Conservation (phyloP, 2,888 invertebrate species). For the Byasa hedistus region DNA sequence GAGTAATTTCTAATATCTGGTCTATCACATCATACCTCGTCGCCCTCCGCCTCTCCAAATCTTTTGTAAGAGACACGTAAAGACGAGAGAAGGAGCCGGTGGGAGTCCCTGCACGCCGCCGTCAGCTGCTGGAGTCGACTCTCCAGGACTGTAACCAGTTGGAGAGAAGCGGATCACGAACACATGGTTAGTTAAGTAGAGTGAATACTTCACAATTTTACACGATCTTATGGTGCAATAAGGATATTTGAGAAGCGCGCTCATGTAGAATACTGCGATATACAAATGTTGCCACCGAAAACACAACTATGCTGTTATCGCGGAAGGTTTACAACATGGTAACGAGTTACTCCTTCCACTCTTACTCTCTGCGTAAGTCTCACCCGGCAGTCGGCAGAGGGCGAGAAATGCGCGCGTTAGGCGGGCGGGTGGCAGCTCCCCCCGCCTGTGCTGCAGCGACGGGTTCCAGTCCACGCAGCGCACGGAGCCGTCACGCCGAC, state of each 20-base stretch:
- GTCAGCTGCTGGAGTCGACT: slow-evolving; percentile 45
- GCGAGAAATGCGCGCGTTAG: slow-evolving; percentile 51
- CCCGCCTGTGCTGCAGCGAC: slow-evolving; percentile 42
- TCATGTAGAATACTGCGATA: too few species aligned
- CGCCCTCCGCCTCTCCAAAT: slow-evolving; percentile 34
- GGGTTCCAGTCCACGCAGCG: slow-evolving; percentile 55
- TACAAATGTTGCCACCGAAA: too few species aligned
- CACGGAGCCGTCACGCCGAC: slow-evolving; percentile 40
- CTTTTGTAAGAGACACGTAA: slow-evolving; percentile 46
- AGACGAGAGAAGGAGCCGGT: slow-evolving; percentile 37
- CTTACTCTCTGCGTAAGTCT: too few species aligned
- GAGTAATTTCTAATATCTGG: too few species aligned
- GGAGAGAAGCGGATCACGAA: too few species aligned
- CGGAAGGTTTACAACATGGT: too few species aligned
- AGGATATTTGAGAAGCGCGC: too few species aligned
- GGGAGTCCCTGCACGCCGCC: slow-evolving; percentile 35
- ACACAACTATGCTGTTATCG: too few species aligned
- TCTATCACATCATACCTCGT: slow-evolving; percentile 24
- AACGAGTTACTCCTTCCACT: too few species aligned
- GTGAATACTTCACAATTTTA: too few species aligned
- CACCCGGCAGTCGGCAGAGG: slow-evolving; percentile 43
- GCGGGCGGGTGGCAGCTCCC: slow-evolving; percentile 51
- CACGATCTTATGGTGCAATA: too few species aligned
- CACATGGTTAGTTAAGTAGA: too few species aligned
- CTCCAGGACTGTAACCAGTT: slow-evolving; percentile 47